phyloP scores from a whole-genome alignment of 2,797 vertebrate genomes.

The Vespertilio murinus region DNA sequence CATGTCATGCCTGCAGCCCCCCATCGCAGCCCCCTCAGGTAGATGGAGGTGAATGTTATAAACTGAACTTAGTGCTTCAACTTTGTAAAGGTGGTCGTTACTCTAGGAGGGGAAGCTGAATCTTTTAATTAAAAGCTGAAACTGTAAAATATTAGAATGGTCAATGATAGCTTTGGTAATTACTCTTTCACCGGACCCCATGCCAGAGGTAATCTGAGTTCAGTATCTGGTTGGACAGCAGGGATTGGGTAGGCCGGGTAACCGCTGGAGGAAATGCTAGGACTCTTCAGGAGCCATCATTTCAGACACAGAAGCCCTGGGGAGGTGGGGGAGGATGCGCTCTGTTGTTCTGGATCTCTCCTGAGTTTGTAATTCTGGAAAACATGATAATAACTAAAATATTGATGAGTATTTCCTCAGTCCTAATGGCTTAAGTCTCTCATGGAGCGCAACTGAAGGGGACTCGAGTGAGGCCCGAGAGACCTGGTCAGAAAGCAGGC shows the following conservation, averaged over 20 bases:
- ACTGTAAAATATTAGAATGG: slow-evolving; percentile 6
- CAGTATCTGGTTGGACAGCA: neutral
- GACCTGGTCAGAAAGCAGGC: neutral
- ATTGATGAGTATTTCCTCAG: neutral
- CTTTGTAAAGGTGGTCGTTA: slow-evolving; percentile 29
- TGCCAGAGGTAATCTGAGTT: neutral
- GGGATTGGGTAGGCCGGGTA: neutral
- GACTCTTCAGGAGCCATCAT: neutral
- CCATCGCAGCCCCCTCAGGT: no score
- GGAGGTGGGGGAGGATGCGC: neutral
- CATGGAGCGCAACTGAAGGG: neutral
- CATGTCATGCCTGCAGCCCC: neutral
- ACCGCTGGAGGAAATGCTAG: neutral
- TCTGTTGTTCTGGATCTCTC: neutral
- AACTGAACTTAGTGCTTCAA: neutral
- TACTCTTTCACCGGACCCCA: slow-evolving; percentile 1
- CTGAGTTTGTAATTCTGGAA: neutral
- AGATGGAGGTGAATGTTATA: slow-evolving; percentile 2
- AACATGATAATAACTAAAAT: neutral
- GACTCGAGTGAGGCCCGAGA: neutral
- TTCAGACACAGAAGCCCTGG: neutral
- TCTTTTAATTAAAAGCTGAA: slow-evolving; percentile 57
- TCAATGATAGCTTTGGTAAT: slow-evolving; percentile 46
- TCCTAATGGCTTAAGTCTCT: neutral
- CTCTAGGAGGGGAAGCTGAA: neutral